Evolutionary conservation across 2,888 invertebrate genomes (phyloP).

Genomic region (Agriopis aurantiaria): DNA sequence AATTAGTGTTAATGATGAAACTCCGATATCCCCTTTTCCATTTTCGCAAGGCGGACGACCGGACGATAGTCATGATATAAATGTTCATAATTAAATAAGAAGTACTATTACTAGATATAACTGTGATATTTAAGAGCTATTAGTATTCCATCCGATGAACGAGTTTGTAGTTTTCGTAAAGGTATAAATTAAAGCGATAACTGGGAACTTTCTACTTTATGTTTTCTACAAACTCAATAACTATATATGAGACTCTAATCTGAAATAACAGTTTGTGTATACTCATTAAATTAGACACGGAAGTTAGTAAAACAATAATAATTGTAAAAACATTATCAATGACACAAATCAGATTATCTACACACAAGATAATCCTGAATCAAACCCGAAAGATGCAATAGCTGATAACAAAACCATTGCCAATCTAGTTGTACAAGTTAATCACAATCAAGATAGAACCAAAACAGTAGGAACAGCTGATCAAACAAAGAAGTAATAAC

Average conservation of each 20-base stretch:
- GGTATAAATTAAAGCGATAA: not conserved
- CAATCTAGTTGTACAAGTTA: slow-evolving; percentile 13
- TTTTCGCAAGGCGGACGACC: slow-evolving; percentile 5
- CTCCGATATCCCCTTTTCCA: slow-evolving; percentile 11
- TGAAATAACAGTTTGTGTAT: not conserved
- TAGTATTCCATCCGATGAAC: not conserved
- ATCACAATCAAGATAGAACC: slow-evolving; percentile 22
- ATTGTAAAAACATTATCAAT: not conserved
- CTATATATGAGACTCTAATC: not conserved
- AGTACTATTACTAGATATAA: not conserved
- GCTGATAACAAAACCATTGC: slow-evolving; percentile 14
- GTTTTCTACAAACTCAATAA: not conserved
- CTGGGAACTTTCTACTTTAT: not conserved
- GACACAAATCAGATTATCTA: slow-evolving; percentile 1
- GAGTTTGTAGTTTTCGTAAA: not conserved
- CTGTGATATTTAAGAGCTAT: not conserved
- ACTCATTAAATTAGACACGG: not conserved
- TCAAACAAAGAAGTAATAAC: slow-evolving; percentile 37
- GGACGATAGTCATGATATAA: slow-evolving; percentile 1
- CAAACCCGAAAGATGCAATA: slow-evolving; percentile 1
- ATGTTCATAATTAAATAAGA: not conserved
- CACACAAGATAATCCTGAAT: slow-evolving; percentile 7
- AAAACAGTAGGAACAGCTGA: slow-evolving; percentile 32
- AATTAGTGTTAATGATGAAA: slow-evolving; percentile 2
- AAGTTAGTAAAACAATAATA: not conserved